phyloP scores from a whole-genome alignment of 64 coral and sea anemone genomes.

The Stylophora pistillata region DNA sequence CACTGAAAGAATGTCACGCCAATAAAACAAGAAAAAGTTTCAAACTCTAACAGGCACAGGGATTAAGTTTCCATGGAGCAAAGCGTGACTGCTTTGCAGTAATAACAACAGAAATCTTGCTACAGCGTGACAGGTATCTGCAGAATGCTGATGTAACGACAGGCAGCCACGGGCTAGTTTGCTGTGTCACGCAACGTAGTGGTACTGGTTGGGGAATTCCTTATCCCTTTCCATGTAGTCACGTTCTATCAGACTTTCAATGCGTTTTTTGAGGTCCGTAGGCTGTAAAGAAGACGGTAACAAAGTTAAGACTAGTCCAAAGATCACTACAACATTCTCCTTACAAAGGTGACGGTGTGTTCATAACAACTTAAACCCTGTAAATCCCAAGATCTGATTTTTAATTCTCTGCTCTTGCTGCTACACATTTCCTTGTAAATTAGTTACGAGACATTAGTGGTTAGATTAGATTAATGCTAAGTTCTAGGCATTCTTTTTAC shows the following conservation, averaged over 20 bases:
- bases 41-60: neutral
- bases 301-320: neutral
- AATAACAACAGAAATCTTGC: neutral
- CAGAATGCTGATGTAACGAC: neutral
- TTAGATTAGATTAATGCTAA: too few relatives aligned
- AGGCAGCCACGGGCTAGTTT: neutral
- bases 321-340: too few relatives aligned
- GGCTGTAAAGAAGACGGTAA: slow-evolving; percentile 47
- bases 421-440: too few relatives aligned
- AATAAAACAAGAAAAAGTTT: neutral
- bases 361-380: too few relatives aligned
- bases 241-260: slow-evolving; percentile 97
- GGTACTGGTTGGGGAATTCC: slow-evolving; percentile 94
- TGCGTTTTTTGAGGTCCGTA: slow-evolving; percentile 96
- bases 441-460: too few relatives aligned
- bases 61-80: neutral
- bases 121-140: neutral
- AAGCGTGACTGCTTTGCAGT: neutral
- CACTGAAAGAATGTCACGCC: neutral
- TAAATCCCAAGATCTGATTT: too few relatives aligned
- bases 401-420: too few relatives aligned
- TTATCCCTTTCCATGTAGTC: slow-evolving; percentile 99
- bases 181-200: slow-evolving; percentile 86
- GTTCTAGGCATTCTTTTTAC: too few relatives aligned
- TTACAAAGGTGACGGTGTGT: too few relatives aligned